These are phyloP conservation scores for Lepus oiostolus DNA, from an alignment of 2,797 vertebrate genomes.

Conservation along the genomic window DNA sequence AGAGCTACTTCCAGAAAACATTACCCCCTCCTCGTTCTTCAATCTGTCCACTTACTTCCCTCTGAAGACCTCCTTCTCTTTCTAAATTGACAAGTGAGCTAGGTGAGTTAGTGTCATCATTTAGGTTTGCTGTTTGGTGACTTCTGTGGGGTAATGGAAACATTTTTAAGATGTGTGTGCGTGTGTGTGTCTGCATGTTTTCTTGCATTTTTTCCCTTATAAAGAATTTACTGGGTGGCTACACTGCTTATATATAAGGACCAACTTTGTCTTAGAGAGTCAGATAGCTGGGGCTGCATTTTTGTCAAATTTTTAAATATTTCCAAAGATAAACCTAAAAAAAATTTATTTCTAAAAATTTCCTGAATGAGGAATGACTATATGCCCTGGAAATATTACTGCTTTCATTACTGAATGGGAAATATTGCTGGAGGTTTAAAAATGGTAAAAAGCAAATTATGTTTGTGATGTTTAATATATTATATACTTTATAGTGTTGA, in stretches of 20 bases:
- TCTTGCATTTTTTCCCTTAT: slow-evolving; percentile 31
- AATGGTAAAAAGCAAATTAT: slow-evolving; percentile 60
- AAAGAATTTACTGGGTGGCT: slow-evolving; percentile 2
- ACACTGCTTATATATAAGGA: slow-evolving; percentile 9
- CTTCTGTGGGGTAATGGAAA: slow-evolving; percentile 30
- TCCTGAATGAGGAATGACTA: slow-evolving; percentile 26
- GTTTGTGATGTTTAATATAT: slow-evolving; percentile 43
- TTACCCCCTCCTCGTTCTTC: slow-evolving; percentile 84
- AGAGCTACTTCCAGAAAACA: slow-evolving; percentile 75
- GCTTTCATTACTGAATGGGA: slow-evolving; percentile 60
- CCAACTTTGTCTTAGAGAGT: slow-evolving; percentile 48
- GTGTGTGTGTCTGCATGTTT: not conserved
- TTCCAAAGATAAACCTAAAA: slow-evolving; percentile 55
- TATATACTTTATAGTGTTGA: not conserved
- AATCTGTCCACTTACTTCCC: slow-evolving; percentile 82
- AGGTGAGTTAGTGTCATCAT: slow-evolving; percentile 61
- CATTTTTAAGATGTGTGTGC: not conserved
- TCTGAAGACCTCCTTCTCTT: slow-evolving; percentile 70
- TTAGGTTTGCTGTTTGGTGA: slow-evolving; percentile 67
- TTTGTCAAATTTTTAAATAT: slow-evolving; percentile 49
- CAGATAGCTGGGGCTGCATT: not conserved
- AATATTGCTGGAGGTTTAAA: slow-evolving; percentile 45
- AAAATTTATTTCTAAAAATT: slow-evolving; percentile 47
- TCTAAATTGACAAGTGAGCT: slow-evolving; percentile 68
- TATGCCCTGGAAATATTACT: slow-evolving; percentile 4